Base-by-base conservation (phyloP, 2,888 invertebrate genomes). In the Clanis bilineata region DNA sequence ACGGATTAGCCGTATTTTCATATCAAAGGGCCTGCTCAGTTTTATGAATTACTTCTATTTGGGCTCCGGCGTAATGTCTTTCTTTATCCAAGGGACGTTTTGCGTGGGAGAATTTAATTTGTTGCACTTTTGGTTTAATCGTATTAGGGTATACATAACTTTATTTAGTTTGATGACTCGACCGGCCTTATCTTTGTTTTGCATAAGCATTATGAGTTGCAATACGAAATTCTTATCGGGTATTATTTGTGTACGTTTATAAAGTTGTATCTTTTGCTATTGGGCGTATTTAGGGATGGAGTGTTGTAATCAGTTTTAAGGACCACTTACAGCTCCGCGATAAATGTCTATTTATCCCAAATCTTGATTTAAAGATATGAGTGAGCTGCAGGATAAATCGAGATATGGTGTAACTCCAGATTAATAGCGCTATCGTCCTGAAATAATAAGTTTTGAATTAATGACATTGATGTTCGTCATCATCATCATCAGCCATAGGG, bases 101-200 rank as follows among this genome's bases (percentile, higher is more conserved):
- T 79, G 86, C 88, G 90, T 90, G 91, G 89, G 90, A 90, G 88
- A 89, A 82, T 89, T 90, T 86, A 85, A 88, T 90, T 88, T 88
- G 88, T 84, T 86, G 85, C 85, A 85, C 82, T 86, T 88, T 86
- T 81, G 72, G 64, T 78, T 80, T 83, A 86, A 85, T 84, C 83
- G 83, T 74, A 84, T 86, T 86, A 84, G 76, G 66, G 71, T 74
- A 79, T 80, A 81, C 79, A 80, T 82, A 83, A 82, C 80, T 80
- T 80, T 74, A 80, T 83, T 79, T 39, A 9, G 32, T 51, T 75
- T 62, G 66, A 67, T 64, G 71, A 69, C 70, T 70, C 67, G 69
- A 65, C 68, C 59, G 67, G 65, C 68, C 73, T 83, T 85, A 86
- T 86, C 84, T 67, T 68, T 63, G 60, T 70, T 78, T 82, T 78